A percentile compares a stretch with the other conserved stretches of the same genome.
phyloP scores from a whole-genome alignment of 2,113 vertebrate species.

The Muscicapa adusta region DNA sequence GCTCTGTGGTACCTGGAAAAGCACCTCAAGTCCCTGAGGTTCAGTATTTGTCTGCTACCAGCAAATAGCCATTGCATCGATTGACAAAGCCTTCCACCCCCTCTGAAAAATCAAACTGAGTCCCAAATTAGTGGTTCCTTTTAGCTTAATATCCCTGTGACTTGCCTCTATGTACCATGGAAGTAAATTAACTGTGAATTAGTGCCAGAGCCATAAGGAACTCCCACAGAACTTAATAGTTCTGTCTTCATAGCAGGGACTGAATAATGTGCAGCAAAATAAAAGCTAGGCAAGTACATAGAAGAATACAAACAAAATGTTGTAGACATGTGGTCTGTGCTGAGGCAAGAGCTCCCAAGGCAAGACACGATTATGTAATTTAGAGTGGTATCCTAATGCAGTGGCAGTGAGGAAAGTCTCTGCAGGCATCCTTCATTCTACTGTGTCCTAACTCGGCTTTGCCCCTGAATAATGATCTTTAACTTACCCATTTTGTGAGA shows the following conservation, averaged over 20 bases:
- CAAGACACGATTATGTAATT: background rate
- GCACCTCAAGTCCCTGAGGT: background rate
- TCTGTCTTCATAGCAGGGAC: slow-evolving; percentile 25
- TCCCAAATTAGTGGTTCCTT: slow-evolving; percentile 27
- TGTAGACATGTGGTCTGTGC: background rate
- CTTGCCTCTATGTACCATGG: background rate
- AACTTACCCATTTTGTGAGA: background rate
- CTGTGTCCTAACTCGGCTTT: background rate
- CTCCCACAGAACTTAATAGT: slow-evolving; percentile 32
- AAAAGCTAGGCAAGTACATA: background rate
- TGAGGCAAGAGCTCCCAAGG: background rate
- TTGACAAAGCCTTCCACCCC: background rate
- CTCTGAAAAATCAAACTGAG: slow-evolving; percentile 18
- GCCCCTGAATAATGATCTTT: slow-evolving; percentile 25
- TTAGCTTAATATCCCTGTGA: background rate
- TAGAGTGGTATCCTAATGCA: background rate
- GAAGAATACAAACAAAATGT: slow-evolving; percentile 36
- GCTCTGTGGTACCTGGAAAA: background rate
- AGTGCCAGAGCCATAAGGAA: slow-evolving; percentile 28
- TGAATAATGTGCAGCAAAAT: slow-evolving; percentile 23
- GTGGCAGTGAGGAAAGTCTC: background rate
- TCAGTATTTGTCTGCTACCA: background rate
- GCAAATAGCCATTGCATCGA: background rate
- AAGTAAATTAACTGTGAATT: slow-evolving; percentile 59
- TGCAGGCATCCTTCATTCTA: background rate